Evolutionary conservation across 2,888 invertebrate species (phyloP).

Genomic region (Nomada ruficornis): DNA sequence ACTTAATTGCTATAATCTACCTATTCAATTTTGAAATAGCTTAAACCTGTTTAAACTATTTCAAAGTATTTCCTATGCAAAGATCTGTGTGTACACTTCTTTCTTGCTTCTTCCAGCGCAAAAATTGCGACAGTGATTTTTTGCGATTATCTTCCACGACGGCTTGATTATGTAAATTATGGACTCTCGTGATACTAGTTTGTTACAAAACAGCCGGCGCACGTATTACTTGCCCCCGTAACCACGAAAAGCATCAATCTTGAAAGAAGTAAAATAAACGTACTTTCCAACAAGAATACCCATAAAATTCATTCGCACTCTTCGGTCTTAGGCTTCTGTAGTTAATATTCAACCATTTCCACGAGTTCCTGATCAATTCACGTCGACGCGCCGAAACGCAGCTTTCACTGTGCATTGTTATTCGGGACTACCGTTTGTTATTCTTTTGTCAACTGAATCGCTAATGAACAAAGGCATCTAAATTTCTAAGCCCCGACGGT

Average conservation of each 20-base stretch:
- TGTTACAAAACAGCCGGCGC: not conserved
- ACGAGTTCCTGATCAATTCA: constrained; percentile 15
- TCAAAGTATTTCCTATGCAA: too few relatives aligned
- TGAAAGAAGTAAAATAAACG: constrained; percentile 3
- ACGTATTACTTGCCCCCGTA: not conserved
- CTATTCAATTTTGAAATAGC: too few relatives aligned
- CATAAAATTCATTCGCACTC: constrained; percentile 3
- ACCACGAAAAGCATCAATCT: not conserved
- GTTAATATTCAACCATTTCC: constrained; percentile 28
- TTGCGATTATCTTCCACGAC: not conserved
- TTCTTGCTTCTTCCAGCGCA: not conserved
- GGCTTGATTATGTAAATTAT: constrained; percentile 22
- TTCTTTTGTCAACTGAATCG: not conserved
- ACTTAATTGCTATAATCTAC: too few relatives aligned
- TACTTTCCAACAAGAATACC: not conserved
- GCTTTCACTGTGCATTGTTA: constrained; percentile 6
- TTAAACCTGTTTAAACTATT: too few relatives aligned
- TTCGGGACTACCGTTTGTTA: not conserved
- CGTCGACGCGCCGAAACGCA: constrained; percentile 1
- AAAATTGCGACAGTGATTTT: constrained; percentile 7
- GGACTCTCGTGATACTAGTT: not conserved
- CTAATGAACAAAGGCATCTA: not conserved
- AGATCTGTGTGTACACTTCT: too few relatives aligned
- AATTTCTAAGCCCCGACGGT: not conserved
- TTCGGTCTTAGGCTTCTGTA: not conserved